Conservation (phyloP, 2,797 vertebrate genomes). For the Brachymystax lenok region DNA sequence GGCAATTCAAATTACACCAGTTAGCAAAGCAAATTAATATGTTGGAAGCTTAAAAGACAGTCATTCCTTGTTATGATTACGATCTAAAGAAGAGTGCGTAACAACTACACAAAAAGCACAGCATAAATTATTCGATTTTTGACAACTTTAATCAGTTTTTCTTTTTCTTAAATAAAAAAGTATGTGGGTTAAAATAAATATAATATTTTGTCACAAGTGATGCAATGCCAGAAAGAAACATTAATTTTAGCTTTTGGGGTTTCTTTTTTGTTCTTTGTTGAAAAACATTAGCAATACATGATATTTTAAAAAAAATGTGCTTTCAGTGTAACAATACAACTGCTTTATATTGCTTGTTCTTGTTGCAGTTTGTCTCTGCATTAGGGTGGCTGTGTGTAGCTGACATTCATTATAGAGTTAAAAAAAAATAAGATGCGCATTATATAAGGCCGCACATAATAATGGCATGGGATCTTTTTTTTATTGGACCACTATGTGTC, state of each 20-base stretch:
- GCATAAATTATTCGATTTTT: background rate
- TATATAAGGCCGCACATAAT: background rate
- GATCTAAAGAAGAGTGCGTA: background rate
- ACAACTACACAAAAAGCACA: background rate
- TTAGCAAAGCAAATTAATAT: constrained; percentile 2
- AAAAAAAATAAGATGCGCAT: background rate
- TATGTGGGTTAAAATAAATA: constrained; percentile 62
- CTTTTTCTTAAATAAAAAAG: background rate
- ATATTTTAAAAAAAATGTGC: constrained; percentile 18
- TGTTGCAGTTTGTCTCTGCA: background rate
- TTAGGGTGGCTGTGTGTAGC: background rate
- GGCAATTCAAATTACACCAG: background rate
- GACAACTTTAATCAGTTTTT: background rate
- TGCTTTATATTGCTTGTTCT: background rate
- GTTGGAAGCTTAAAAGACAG: background rate
- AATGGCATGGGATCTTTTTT: background rate
- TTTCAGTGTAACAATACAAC: constrained; percentile 23
- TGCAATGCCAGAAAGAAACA: background rate
- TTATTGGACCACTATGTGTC: background rate
- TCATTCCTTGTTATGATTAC: background rate
- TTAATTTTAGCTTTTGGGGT: background rate
- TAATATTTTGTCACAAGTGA: constrained; percentile 24
- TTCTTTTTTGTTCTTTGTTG: constrained; percentile 3
- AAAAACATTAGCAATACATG: constrained; percentile 29
- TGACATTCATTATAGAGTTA: background rate